A percentile compares a stretch with the other conserved stretches of the same genome.
Evolutionary conservation across 2,113 vertebrate species (phyloP).

Genomic region (Marmota monax): DNA sequence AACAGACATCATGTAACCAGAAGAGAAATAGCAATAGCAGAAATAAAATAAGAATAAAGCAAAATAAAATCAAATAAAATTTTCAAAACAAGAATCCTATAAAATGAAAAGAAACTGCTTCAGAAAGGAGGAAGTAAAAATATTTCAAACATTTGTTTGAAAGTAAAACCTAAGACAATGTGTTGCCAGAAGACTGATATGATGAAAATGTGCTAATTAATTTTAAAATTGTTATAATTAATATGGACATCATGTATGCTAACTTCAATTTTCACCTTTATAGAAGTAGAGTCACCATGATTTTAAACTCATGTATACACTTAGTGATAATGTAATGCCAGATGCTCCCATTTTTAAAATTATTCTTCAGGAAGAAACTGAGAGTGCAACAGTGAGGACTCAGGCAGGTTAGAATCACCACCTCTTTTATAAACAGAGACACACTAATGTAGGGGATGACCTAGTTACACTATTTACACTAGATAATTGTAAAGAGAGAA

Average conservation of each 20-base stretch:
- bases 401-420: neutral
- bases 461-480: neutral
- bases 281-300: neutral
- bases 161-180: neutral
- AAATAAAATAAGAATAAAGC: neutral
- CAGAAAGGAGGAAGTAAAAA: neutral
- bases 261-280: neutral
- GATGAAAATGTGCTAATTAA: neutral
- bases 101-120: neutral
- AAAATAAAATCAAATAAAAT: neutral
- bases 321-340: neutral
- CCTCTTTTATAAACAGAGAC: neutral
- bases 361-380: neutral
- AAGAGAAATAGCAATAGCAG: neutral
- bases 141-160: neutral
- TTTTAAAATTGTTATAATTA: neutral
- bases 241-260: neutral
- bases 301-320: neutral
- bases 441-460: neutral
- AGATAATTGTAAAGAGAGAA: neutral
- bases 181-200: neutral
- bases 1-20: neutral
- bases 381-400: neutral
- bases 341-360: neutral
- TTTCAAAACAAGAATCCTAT: neutral